Evolutionary conservation across 1,140 invertebrate genomes (phyloP).

Genomic region (Polypedilum vanderplanki): DNA sequence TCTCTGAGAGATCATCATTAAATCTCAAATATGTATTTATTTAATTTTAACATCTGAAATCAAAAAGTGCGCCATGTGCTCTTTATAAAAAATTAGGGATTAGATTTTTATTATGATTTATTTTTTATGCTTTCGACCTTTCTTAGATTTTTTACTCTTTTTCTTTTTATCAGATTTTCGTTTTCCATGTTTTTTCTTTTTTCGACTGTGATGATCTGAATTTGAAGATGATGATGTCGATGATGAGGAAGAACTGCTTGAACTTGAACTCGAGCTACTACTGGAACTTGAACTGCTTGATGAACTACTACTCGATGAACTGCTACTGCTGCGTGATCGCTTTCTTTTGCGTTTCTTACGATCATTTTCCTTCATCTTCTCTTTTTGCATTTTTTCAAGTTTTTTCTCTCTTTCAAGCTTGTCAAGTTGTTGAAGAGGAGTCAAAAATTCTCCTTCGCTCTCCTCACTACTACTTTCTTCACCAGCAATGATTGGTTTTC

Average conservation of each 20-base stretch:
- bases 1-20: too few species aligned
- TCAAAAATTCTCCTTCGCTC: background rate
- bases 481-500: slow-evolving; percentile 33
- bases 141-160: background rate
- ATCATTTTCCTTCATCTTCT: background rate
- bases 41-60: too few species aligned
- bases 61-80: too few species aligned
- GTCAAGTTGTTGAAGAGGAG: background rate
- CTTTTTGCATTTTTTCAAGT: background rate
- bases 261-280: background rate
- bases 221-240: background rate
- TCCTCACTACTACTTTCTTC: background rate
- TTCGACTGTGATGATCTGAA: background rate
- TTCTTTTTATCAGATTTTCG: background rate
- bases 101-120: background rate
- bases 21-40: too few species aligned
- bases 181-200: background rate
- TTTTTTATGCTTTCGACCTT: background rate
- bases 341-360: background rate
- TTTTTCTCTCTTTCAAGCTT: background rate
- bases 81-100: too few species aligned
- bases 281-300: background rate
- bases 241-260: background rate
- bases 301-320: background rate
- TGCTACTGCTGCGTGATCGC: background rate